phyloP scores from a whole-genome alignment of 2,113 vertebrate genomes.

The Rhegmatorhina hoffmannsi region DNA sequence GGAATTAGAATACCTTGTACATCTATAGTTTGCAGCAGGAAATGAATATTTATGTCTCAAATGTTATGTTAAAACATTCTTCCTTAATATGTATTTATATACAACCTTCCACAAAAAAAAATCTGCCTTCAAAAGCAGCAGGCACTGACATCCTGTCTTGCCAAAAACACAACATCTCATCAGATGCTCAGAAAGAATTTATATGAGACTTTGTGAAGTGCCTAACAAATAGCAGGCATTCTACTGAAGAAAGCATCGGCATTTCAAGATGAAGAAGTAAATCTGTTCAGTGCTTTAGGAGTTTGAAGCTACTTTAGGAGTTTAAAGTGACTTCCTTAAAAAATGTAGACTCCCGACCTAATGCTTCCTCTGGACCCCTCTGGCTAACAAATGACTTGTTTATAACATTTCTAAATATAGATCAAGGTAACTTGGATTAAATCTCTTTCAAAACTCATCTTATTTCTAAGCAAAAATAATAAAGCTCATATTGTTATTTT shows the following conservation, averaged over 20 bases:
- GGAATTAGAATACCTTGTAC: conserved; percentile 51
- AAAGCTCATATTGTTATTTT: background rate
- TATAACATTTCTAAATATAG: conserved; percentile 57
- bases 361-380: conserved; percentile 39
- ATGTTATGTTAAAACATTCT: conserved; percentile 67
- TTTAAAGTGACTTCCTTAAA: conserved; percentile 54
- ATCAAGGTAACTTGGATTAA: conserved; percentile 40
- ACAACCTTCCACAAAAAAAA: conserved; percentile 64
- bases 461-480: background rate
- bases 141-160: conserved; percentile 54
- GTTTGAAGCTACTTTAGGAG: conserved; percentile 39
- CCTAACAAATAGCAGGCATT: conserved; percentile 63
- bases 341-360: conserved; percentile 24
- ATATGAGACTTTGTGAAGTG: conserved; percentile 55
- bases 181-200: conserved; percentile 58
- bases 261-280: conserved; percentile 67
- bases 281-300: conserved; percentile 64
- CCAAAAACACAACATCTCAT: conserved; percentile 49
- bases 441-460: background rate
- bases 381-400: conserved; percentile 62
- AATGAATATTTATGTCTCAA: conserved; percentile 68
- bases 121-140: conserved; percentile 62
- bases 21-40: conserved; percentile 50
- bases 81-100: conserved; percentile 67
- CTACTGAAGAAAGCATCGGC: conserved; percentile 44